Percentiles rank a stretch among this genome's conserved stretches.
Conservation (phyloP, 2,113 vertebrate species). For the Hypomesus transpacificus region DNA sequence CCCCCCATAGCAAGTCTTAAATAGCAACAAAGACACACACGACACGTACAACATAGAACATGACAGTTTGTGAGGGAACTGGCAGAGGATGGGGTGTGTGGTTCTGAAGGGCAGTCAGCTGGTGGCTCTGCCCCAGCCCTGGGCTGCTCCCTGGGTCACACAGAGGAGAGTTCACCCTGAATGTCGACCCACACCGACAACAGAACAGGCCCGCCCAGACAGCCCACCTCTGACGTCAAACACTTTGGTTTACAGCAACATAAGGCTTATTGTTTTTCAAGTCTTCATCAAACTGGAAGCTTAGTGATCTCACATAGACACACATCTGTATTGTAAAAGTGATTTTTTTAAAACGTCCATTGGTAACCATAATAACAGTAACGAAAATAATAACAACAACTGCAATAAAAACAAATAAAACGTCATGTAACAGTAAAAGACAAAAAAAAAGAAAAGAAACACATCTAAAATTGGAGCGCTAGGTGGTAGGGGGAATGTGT, state of each 20-base stretch:
- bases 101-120: no score
- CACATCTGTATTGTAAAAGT: no score
- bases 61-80: background rate
- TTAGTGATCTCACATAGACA: conserved; percentile 53
- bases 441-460: conserved; percentile 53
- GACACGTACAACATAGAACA: conserved; percentile 26
- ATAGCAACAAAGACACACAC: conserved; percentile 12
- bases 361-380: conserved; percentile 38
- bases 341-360: conserved; percentile 34
- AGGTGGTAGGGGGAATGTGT: conserved; percentile 29
- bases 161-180: no score
- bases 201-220: conserved; percentile 39
- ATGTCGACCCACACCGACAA: conserved; percentile 43
- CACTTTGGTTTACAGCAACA: conserved; percentile 70
- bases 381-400: conserved; percentile 50
- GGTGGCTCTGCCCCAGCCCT: no score
- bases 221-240: conserved; percentile 50
- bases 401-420: no score
- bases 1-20: conserved; percentile 33
- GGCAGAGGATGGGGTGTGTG: no score
- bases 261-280: conserved; percentile 62
- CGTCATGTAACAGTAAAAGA: conserved; percentile 24
- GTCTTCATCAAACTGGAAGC: conserved; percentile 62
- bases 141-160: no score
- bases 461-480: background rate